Evolutionary conservation across 2,797 vertebrate genomes (phyloP), one percentile per base, ranked within the genome.

Genomic region (Carduelis carduelis): DNA sequence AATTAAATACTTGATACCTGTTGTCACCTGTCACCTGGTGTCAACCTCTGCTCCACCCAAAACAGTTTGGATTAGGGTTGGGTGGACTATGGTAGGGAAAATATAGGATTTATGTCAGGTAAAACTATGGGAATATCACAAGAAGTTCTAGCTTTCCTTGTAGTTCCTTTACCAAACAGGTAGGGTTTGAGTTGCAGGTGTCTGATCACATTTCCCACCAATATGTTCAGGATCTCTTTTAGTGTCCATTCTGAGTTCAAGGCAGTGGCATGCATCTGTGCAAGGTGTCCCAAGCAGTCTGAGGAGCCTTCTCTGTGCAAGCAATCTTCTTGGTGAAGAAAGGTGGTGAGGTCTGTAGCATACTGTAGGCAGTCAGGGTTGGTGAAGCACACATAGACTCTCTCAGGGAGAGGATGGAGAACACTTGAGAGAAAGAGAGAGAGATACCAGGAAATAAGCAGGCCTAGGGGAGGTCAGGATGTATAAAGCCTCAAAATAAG

Each of bases 361-460:
- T 83, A 77, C 49, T 89, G 87, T 89, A 91, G 93, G 65, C 75
- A 96, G 91, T 77, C 95, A 61, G 80, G 76, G 63, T 82, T 93
- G 95, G 78, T 93, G 94, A 91, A 89, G 90, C 85, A 97, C 92
- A 94, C 80, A 96, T 57, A 95, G 94, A 83, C 90, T 96, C 84
- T 96, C 83, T 96, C 96, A 97, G 85, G 78, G 92, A 94, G 92
- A 96, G 95, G 93, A 83, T 96, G 96, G 85, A 93, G 90, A 93
- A 84, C 97, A 95, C 95, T 97, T 97, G 80, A 97, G 96, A 97
- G 92, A 97, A 91, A 97, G 83, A 96, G 77, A 97, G 80, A 97
- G 95, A 97, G 85, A 97, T n/a, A 96, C 93, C 95, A 95, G 91
- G 96, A 94, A 90, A 97, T 96, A 95, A 96, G 93, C 75, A 95